phyloP scores from a whole-genome alignment of 2,797 vertebrate species.

The Fundulus diaphanus region DNA sequence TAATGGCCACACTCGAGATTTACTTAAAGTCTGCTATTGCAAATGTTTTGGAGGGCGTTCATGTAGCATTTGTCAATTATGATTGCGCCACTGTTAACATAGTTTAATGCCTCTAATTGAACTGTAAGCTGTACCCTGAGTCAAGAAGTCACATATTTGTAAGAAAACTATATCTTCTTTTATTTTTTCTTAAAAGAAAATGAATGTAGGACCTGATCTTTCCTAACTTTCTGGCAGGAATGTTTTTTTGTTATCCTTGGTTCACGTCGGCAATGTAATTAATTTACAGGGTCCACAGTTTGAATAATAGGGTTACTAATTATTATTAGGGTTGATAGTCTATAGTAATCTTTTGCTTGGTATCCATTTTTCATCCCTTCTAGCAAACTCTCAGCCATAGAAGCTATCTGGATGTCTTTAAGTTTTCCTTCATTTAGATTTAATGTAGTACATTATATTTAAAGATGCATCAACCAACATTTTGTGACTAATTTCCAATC shows the following conservation, averaged over 20 bases:
- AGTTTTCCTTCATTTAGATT: not conserved
- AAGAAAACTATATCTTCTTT: not conserved
- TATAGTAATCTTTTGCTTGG: not conserved
- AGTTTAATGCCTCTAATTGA: not conserved
- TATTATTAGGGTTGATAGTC: not conserved
- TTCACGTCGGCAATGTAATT: no score
- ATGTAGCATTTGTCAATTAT: no score
- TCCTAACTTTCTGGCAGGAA: no score
- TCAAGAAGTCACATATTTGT: not conserved
- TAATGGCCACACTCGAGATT: no score
- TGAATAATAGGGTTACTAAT: not conserved
- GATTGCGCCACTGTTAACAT: no score
- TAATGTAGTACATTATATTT: not conserved
- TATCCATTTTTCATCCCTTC: not conserved
- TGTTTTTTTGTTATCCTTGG: no score
- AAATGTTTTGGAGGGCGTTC: no score
- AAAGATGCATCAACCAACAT: not conserved
- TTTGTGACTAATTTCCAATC: no score
- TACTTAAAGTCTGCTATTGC: no score
- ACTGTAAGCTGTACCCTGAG: no score
- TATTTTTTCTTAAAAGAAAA: not conserved
- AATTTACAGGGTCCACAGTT: no score
- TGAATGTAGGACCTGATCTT: not conserved
- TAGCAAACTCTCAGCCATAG: not conserved
- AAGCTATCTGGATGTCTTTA: not conserved